Conservation (phyloP, 2,888 invertebrate species). For the Phaedon cochleariae region DNA sequence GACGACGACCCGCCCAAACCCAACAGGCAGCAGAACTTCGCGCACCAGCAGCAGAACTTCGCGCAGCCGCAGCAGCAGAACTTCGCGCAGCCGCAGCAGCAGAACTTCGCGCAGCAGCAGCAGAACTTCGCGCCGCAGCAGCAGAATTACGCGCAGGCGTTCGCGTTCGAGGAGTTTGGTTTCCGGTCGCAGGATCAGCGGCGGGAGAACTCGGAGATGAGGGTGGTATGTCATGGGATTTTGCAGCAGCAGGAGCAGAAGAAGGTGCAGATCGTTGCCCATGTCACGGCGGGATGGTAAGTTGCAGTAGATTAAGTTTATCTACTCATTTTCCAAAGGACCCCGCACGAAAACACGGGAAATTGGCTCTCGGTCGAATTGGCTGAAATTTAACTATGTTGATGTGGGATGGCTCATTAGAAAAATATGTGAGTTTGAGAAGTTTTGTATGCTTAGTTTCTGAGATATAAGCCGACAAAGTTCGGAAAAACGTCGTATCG, state of each 20-base stretch:
- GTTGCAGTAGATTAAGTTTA: conserved; percentile 44
- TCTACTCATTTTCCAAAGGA: too few relatives aligned
- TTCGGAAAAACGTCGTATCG: too few relatives aligned
- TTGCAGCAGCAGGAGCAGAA: conserved; percentile 67
- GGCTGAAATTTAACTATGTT: too few relatives aligned
- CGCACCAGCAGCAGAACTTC: conserved; percentile 37
- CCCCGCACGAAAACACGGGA: too few relatives aligned
- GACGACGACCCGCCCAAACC: conserved; percentile 55
- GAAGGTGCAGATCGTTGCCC: conserved; percentile 75
- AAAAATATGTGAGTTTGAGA: too few relatives aligned
- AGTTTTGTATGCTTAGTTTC: too few relatives aligned
- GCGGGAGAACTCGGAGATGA: conserved; percentile 64
- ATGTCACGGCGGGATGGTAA: conserved; percentile 82
- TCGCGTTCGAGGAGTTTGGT: conserved; percentile 55
- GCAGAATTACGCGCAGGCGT: conserved; percentile 45
- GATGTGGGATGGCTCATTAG: too few relatives aligned
- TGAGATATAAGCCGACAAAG: too few relatives aligned
- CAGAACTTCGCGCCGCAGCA: conserved; percentile 38
- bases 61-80: conserved; percentile 47
- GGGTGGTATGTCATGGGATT: conserved; percentile 71
- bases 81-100: conserved; percentile 39
- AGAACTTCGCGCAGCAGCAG: conserved; percentile 40
- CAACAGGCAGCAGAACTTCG: conserved; percentile 37
- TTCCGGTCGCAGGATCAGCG: conserved; percentile 58
- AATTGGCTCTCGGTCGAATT: too few relatives aligned